A percentile compares a stretch with the other conserved stretches of the same genome.
phyloP scores from a whole-genome alignment of 1,140 invertebrate genomes.

The Drosophila cardini region DNA sequence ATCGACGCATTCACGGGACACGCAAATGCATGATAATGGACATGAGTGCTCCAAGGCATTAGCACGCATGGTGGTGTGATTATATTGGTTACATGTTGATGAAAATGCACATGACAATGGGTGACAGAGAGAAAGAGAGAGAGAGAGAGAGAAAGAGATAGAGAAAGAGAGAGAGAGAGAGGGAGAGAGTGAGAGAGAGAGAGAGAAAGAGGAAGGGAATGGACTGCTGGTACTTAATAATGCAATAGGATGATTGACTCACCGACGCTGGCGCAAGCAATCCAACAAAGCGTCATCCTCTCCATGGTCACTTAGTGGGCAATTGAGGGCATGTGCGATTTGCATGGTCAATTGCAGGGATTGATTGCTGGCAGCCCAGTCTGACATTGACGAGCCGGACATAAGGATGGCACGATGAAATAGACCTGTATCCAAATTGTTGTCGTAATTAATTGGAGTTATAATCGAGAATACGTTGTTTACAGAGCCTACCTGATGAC shows the following conservation, averaged over 20 bases:
- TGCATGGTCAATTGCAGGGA: constrained; percentile 92
- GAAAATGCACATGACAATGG: neutral
- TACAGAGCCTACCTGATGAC: constrained; percentile 86
- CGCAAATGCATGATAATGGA: constrained; percentile 21
- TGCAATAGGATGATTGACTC: constrained; percentile 69
- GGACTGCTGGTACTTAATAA: constrained; percentile 73
- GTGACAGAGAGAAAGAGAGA: neutral
- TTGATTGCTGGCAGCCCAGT: constrained; percentile 94
- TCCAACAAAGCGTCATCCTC: constrained; percentile 85
- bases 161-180: no score
- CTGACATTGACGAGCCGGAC: constrained; percentile 96
- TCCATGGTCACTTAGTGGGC: constrained; percentile 86
- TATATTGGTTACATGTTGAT: constrained; percentile 39
- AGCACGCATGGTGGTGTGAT: constrained; percentile 49
- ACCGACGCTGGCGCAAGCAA: constrained; percentile 88
- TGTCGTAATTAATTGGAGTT: constrained; percentile 41
- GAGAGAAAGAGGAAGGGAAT: neutral
- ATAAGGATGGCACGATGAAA: constrained; percentile 97
- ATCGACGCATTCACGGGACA: constrained; percentile 26
- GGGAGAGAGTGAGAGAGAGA: no score
- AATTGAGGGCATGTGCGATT: constrained; percentile 92
- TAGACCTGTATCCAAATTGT: constrained; percentile 87
- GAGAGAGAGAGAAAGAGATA: no score
- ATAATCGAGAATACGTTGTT: constrained; percentile 6
- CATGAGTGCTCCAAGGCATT: constrained; percentile 40